A percentile compares a stretch with the other conserved stretches of the same genome.
phyloP scores from a whole-genome alignment of 2,797 vertebrate species.

The Platyrinchus mystaceus region DNA sequence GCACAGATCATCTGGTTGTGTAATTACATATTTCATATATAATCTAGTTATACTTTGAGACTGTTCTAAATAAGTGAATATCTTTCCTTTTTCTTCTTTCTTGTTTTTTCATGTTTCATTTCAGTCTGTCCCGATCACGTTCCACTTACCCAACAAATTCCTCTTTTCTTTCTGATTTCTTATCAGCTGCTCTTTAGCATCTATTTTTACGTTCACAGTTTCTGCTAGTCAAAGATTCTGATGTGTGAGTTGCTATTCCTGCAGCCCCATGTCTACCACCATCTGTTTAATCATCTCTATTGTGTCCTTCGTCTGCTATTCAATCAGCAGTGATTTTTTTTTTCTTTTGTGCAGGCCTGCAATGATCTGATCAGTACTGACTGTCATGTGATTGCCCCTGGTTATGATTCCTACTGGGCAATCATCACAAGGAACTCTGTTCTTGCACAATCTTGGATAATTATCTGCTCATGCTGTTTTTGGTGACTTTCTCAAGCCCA shows the following conservation, averaged over 20 bases:
- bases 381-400: slow-evolving; percentile 17
- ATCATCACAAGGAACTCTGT: not conserved
- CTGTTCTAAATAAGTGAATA: not conserved
- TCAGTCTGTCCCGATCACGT: not conserved
- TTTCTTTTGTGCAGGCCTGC: slow-evolving; percentile 13
- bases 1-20: not conserved
- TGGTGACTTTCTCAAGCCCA: not conserved
- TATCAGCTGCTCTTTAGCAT: slow-evolving; percentile 44
- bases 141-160: not conserved
- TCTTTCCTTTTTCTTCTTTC: not conserved
- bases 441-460: not conserved
- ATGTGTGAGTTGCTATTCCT: slow-evolving; percentile 46
- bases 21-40: slow-evolving; percentile 17
- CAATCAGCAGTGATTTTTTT: slow-evolving; percentile 21
- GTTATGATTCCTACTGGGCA: not conserved
- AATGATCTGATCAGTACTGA: slow-evolving; percentile 39
- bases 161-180: slow-evolving; percentile 38
- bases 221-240: slow-evolving; percentile 34
- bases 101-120: not conserved
- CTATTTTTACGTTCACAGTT: slow-evolving; percentile 55
- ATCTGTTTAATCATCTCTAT: slow-evolving; percentile 55
- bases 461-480: not conserved
- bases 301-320: slow-evolving; percentile 40
- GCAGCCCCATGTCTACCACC: slow-evolving; percentile 18
- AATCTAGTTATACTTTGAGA: not conserved